Evolutionary conservation across 2,113 vertebrate species (phyloP), one percentile per base, ranked within the genome.

Genomic region (Brachyhypopomus occidentalis): DNA sequence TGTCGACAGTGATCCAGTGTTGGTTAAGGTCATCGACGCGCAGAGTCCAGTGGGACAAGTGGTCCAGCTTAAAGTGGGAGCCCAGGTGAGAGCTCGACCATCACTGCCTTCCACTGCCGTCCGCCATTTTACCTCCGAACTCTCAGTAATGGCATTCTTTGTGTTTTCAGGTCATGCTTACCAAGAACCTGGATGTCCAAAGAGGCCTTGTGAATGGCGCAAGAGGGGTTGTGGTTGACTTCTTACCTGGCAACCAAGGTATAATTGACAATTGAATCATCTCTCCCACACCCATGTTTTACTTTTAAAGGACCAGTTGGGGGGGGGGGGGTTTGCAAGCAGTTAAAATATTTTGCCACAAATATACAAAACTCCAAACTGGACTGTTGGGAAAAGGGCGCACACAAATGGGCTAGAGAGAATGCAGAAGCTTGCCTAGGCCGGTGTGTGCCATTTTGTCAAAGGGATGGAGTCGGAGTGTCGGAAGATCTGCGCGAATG

Each of bases 141-240:
- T 8, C 2, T 38, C n/a, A 22, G n/a, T 52, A 66, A 66, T 9
- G 3, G 12, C 0, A 3, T 19, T 62, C 12, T 2, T 52, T 70
- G n/a, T 30, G 67, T 16, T 74, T n/a, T 78, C n/a, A 99, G 97
- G 97, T 99, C 85, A 99, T 99, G 95, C 89, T 99, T 82, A 92
- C 97, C 6, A 99, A 98, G 91, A 99, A 99, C 87, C 79, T 98
- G 81, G 95, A 98, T 7, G 94, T 98, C 3, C 91, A 95, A 58
- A 94, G 89, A 34, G 96, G 97, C 63, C 91, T 99, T 86, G 98
- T 99, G 89, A 99, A 98, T 0, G 98, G 98, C 0, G 96, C 97
- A 0, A 93, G 97, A 83, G 97, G 97, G 0, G 95, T 99, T 0
- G 94, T 99, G 1, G 85, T 94, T 1, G 94, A 93, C 59, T 99